Evolutionary conservation across 2,888 invertebrate genomes (phyloP), one percentile per base, ranked within the genome.

Genomic region (Rhagium mordax): DNA sequence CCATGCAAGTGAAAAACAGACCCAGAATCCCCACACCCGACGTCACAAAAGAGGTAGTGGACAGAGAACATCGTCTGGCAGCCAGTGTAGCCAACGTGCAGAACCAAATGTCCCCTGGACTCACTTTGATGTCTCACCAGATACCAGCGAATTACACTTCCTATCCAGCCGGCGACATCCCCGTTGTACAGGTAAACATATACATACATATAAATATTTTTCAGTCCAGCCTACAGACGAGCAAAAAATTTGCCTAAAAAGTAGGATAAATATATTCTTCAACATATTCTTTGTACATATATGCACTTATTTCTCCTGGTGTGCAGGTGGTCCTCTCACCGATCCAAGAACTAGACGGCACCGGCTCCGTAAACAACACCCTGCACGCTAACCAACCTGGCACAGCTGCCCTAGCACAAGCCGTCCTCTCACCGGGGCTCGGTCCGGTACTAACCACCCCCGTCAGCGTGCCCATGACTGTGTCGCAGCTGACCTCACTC

Each of bases 1-100:
- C 93, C 6, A 90, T 92, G 76, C 91, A 91, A n/a, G 88, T 94
- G 75, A 94, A 94, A 84, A 94, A 94, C 84, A 91, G 96, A 69
- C 96, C 96, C n/a, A 91, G 96, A 66, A 96, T 96, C 80, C 96
- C 96, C 48, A 96, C 96, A 6, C 96, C 96, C 0, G 96, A 96
- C 86, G 95, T 95, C 6, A 93, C 94, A 33, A 95, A 95, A 87
- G 95, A 96, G 86, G 91, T 92, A 20, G 89, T 92, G 72, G 94
- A 94, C 81, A 91, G 93, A 69, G 94, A 94, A 83, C 91, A 92
- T 84, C 90, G 93, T 69, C 87, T 94, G 53, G 74, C 84, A 83
- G 74, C 88, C 84, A 69, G 87, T 83, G 68, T 84, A 13, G 87
- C 87, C 76, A 86, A 87, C 5, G 70, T 79, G 1, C 88, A 88